Conservation (phyloP, 1,140 invertebrate genomes). For the Anagrus nilaparvatae region DNA sequence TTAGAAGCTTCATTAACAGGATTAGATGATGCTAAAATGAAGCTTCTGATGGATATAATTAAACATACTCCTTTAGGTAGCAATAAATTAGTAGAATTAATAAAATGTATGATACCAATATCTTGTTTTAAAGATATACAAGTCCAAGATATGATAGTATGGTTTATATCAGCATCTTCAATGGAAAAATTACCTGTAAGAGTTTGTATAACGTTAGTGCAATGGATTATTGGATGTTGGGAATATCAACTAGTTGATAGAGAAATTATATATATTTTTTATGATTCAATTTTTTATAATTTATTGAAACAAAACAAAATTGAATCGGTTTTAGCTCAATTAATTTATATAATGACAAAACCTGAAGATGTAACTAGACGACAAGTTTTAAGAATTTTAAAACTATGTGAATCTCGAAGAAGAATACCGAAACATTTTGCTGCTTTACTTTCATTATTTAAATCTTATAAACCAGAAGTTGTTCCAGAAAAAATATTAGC, state of each 20-base stretch:
- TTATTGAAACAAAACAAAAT: constrained; percentile 27
- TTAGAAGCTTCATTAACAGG: constrained; percentile 20
- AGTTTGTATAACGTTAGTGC: constrained; percentile 19
- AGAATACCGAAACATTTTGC: constrained; percentile 26
- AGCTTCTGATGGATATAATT: constrained; percentile 19
- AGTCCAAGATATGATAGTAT: constrained; percentile 24
- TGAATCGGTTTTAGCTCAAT: constrained; percentile 23
- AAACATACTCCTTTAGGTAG: constrained; percentile 19
- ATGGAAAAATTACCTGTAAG: constrained; percentile 20
- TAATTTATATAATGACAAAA: constrained; percentile 35
- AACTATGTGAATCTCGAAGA: constrained; percentile 16
- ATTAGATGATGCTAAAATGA: constrained; percentile 19
- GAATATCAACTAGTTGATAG: constrained; percentile 30
- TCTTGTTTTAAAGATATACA: constrained; percentile 17
- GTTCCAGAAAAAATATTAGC: constrained; percentile 36
- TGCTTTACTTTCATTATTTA: constrained; percentile 37
- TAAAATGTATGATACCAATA: constrained; percentile 32
- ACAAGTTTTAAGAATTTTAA: constrained; percentile 27
- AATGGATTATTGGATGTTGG: constrained; percentile 34
- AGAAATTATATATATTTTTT: constrained; percentile 29
- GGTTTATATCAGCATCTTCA: constrained; percentile 21
- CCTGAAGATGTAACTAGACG: constrained; percentile 37
- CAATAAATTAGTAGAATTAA: constrained; percentile 17
- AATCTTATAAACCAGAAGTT: constrained; percentile 39
- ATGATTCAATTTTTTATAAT: constrained; percentile 28